phyloP scores from a whole-genome alignment of 2,113 vertebrate species.

The Pristiophorus japonicus region DNA sequence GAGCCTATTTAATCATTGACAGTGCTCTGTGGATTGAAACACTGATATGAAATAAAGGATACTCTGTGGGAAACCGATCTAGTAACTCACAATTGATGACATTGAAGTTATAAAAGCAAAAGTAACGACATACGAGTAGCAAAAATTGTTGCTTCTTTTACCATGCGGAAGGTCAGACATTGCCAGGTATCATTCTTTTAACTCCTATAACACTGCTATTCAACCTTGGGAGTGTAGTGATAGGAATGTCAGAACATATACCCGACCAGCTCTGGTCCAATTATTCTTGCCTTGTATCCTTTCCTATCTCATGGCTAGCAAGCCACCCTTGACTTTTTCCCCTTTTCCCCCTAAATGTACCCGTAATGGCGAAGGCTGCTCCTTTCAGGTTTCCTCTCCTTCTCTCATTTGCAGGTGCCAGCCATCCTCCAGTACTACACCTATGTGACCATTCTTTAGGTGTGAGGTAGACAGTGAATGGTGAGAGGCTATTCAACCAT shows the following conservation, averaged over 20 bases:
- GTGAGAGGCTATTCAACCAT: background rate
- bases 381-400: background rate
- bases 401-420: background rate
- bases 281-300: background rate
- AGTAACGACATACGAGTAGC: background rate
- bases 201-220: too few species aligned
- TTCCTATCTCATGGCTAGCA: background rate
- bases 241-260: background rate
- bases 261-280: background rate
- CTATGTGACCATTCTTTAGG: background rate
- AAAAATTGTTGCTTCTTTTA: background rate
- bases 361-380: background rate
- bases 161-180: background rate
- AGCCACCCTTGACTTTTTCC: background rate
- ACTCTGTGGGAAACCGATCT: background rate
- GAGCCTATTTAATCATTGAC: constrained; percentile 22
- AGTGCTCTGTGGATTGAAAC: background rate
- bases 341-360: background rate
- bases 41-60: background rate
- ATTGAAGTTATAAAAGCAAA: background rate
- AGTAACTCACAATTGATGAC: background rate
- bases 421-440: background rate
- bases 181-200: background rate
- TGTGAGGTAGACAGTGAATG: background rate
- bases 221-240: background rate